Base-by-base conservation (phyloP, 2,113 vertebrate species). In the Benitochromis conjunctus region DNA sequence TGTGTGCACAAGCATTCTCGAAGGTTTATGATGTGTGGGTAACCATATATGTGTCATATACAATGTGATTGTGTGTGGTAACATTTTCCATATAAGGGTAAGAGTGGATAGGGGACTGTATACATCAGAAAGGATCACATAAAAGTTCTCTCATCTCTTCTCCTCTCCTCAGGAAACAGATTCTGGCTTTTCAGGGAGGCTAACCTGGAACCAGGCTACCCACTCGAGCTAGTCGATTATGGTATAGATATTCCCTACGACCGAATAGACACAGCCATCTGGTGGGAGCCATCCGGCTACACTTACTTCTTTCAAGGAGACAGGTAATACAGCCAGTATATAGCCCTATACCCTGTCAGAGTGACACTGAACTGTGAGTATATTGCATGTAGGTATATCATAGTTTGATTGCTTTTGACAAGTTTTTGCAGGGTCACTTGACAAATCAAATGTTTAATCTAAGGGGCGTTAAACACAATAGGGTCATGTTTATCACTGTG, bases 101-200 rank as follows among this genome's bases (percentile, higher is more conserved):
- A 79, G 82, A 54, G 41, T 87, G 60, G 21, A 69, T 31, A 26
- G 9, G 43, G 71, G 76, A 90, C 91, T 84, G 71, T 54, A 41
- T 71, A 29, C 57, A 86, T 36, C 24, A 81, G 66, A 86, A 86
- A 92, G 60, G 8, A 48, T 76, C 43, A 76, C 69, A 19, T 19
- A 19, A 48, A 31, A 51, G 1, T 0, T 71, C 66, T 74, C 31
- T 79, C 11, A 31, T 69, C 56, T 26, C 36, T 18, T 53, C 71
- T 81, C 21, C 31, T 48, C 48, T 74, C 24, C 13, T 56, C 79
- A 99, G 99, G 97, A 76, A 96, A 96, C 88, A 97, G 94, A 82
- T 99, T 97, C 92, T 99, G 98, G 98, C 94, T 99, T 48, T 99
- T 99, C 95, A 95, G 97, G 85, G 99, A 99, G 90, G 98, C 98